Evolutionary conservation across 1,140 invertebrate genomes (phyloP).

Genomic region (Adoxophyes honmai): DNA sequence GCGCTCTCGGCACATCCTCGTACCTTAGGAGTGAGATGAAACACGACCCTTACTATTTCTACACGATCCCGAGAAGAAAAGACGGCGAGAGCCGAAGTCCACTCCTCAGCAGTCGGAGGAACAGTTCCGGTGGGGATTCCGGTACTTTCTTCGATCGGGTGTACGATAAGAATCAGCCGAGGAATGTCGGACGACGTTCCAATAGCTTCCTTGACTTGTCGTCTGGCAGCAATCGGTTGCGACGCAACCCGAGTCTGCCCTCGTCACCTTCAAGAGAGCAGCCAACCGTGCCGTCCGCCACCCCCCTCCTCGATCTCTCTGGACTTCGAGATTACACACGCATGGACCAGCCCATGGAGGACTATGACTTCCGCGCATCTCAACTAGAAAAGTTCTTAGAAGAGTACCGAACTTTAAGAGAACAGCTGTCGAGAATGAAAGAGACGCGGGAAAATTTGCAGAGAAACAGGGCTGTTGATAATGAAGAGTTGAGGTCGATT

Average conservation of each 20-base stretch:
- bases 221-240: constrained; percentile 51
- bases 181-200: constrained; percentile 57
- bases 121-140: constrained; percentile 69
- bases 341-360: constrained; percentile 67
- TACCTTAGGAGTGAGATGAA: constrained; percentile 60
- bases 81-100: constrained; percentile 83
- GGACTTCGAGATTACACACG: constrained; percentile 68
- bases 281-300: constrained; percentile 70
- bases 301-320: constrained; percentile 76
- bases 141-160: constrained; percentile 48
- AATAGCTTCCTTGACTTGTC: constrained; percentile 79
- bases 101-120: constrained; percentile 74
- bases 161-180: constrained; percentile 51
- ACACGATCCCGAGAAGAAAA: constrained; percentile 79
- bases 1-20: constrained; percentile 71
- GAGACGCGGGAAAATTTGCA: constrained; percentile 84
- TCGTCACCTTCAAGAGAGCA: constrained; percentile 65
- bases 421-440: constrained; percentile 87
- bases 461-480: constrained; percentile 67
- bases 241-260: constrained; percentile 64
- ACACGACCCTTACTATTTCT: constrained; percentile 75
- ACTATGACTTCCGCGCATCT: constrained; percentile 85
- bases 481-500: constrained; percentile 74
- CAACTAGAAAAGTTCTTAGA: constrained; percentile 87
- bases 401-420: constrained; percentile 85